A percentile compares a stretch with the other conserved stretches of the same genome.
Conservation (phyloP, 2,797 vertebrate species). For the Chloroceryle amazona region DNA sequence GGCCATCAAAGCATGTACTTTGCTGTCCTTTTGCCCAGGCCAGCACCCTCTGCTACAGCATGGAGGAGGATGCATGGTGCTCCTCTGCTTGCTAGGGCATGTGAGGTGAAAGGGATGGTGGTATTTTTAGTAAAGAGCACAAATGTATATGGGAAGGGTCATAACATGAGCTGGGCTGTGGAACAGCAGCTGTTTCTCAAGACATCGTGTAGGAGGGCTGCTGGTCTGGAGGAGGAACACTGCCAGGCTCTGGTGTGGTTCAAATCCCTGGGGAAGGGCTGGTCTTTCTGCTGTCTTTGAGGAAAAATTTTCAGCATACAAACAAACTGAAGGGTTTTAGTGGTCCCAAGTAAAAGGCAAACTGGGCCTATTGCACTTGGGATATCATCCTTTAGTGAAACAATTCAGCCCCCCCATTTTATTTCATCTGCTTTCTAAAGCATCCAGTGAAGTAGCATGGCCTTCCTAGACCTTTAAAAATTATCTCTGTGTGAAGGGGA, state of each 20-base stretch:
- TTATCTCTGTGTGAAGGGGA: neutral
- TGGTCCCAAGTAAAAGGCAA: neutral
- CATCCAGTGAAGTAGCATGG: neutral
- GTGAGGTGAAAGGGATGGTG: rapidly evolving
- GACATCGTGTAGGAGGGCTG: neutral
- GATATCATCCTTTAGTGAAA: neutral
- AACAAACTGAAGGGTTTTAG: neutral
- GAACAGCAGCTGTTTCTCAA: conserved; percentile 42
- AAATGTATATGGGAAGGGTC: conserved; percentile 31
- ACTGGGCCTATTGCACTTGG: neutral
- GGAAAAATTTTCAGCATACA: neutral
- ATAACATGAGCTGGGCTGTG: neutral
- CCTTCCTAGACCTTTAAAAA: neutral
- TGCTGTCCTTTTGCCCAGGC: neutral
- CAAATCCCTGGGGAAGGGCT: neutral
- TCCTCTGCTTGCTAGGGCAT: neutral
- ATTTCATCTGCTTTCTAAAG: neutral
- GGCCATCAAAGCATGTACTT: neutral
- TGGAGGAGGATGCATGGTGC: neutral
- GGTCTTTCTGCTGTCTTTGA: neutral
- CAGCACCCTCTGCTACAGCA: neutral
- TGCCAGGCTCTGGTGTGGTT: neutral
- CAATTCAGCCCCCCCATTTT: neutral
- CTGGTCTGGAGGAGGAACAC: neutral
- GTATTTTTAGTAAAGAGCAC: conserved; percentile 50